Conservation (phyloP, 2,888 invertebrate species). For the Ptychoptera contaminata region DNA sequence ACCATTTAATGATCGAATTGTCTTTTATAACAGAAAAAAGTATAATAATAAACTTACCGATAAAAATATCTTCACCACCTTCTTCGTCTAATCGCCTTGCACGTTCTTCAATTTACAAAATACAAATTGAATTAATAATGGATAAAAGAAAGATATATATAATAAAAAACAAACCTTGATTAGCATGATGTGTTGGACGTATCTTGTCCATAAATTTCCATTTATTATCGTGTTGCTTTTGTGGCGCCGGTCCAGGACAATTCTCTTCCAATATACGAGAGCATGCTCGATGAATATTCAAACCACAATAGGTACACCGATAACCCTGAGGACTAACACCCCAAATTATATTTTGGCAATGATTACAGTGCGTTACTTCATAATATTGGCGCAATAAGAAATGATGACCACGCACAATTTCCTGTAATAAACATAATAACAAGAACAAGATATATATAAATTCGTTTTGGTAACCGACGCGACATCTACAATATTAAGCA, state of each 20-base stretch:
- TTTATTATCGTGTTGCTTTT: conserved; percentile 43
- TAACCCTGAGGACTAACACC: conserved; percentile 95
- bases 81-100: conserved; percentile 28
- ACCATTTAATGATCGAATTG: no score
- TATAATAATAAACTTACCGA: conserved; percentile 22
- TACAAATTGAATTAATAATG: conserved; percentile 4
- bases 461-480: neutral
- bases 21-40: neutral
- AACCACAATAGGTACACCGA: conserved; percentile 82
- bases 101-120: conserved; percentile 19
- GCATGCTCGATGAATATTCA: conserved; percentile 74
- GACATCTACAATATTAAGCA: neutral
- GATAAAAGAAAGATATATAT: conserved; percentile 1
- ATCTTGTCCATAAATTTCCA: conserved; percentile 56
- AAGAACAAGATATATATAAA: neutral
- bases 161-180: conserved; percentile 9
- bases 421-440: conserved; percentile 31
- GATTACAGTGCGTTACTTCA: conserved; percentile 81
- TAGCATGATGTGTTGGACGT: conserved; percentile 19
- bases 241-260: conserved; percentile 55
- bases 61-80: conserved; percentile 21
- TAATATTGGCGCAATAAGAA: conserved; percentile 78
- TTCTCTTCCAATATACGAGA: conserved; percentile 63
- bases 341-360: conserved; percentile 82
- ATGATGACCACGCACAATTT: conserved; percentile 77